Base-by-base conservation (phyloP, 2,797 vertebrate genomes). In the Moxostoma hubbsi region DNA sequence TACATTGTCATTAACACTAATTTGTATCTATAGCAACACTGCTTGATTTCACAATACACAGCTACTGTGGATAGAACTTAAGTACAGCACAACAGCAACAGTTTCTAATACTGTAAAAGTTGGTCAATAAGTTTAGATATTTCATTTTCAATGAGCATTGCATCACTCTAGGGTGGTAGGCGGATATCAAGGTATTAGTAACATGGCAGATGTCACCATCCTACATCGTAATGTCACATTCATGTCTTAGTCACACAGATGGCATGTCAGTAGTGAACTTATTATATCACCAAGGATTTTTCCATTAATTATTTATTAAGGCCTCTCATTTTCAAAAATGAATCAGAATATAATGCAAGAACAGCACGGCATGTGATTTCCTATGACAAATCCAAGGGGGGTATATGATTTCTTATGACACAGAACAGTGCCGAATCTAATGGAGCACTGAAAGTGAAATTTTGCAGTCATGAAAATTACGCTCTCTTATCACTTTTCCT, bases 31-130 rank as follows among this genome's bases (percentile, higher is more conserved):
- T 18, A 63, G 55, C 72, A 54, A 7, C n/a, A 67, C 66, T 73
- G 79, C 66, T 46, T 62, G 73, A 79, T 80, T 67, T 59, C 80
- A 79, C 51, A 76, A 82, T 50, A 10, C 63, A 73, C 66, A 69
- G 80, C 75, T 55, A 57, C 45, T 84, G 71, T 62, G 54, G 47
- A 75, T 75, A 75, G 47, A 7, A 10, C 24, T 61, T 49, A 77
- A 71, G 18, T 58, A 59, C 61, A 63, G 76, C 51, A 75, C 13
- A 18, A 76, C 64, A 74, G 73, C 49, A 15, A 67, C 45, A 70
- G 66, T 69, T 76, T 61, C 71, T n/a, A 81, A 80, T 57, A 51
- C 11, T 15, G 1, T 71, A n/a, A 75, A 13, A 83, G 71, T 81
- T 71, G 59, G 36, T 36, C 58, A 13, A 8, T 54, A 58, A 70